Conservation (phyloP, 2,797 vertebrate species). For the Myripristis jacobus region DNA sequence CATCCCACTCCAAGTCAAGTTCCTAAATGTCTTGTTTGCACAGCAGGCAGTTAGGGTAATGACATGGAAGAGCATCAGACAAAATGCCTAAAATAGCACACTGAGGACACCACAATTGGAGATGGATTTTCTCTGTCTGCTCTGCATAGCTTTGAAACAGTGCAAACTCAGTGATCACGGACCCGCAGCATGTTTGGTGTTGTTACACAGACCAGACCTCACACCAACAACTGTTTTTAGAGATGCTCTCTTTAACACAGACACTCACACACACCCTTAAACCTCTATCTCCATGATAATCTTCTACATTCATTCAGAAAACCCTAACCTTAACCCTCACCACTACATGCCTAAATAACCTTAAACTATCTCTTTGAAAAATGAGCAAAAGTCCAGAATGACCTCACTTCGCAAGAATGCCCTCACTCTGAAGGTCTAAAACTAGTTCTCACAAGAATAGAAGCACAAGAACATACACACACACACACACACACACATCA, state of each 20-base stretch:
- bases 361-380: slow-evolving; percentile 38
- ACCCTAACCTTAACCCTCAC: slow-evolving; percentile 38
- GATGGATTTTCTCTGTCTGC: slow-evolving; percentile 60
- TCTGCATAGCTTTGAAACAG: slow-evolving; percentile 35
- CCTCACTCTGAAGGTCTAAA: no score
- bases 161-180: slow-evolving; percentile 48
- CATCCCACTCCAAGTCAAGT: slow-evolving; percentile 46
- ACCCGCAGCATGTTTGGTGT: slow-evolving; percentile 48
- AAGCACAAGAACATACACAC: slow-evolving; percentile 38
- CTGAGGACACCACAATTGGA: slow-evolving; percentile 47
- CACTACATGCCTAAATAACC: background rate
- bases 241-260: slow-evolving; percentile 53
- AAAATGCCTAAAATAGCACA: slow-evolving; percentile 57
- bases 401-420: slow-evolving; percentile 66
- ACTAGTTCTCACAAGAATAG: slow-evolving; percentile 48
- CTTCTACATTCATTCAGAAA: slow-evolving; percentile 30
- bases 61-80: slow-evolving; percentile 64
- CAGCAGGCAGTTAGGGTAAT: slow-evolving; percentile 64
- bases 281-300: background rate
- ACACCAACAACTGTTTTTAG: slow-evolving; percentile 62
- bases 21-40: slow-evolving; percentile 62
- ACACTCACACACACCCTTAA: slow-evolving; percentile 18
- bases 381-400: slow-evolving; percentile 42
- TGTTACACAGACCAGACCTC: slow-evolving; percentile 58
- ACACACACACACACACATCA: slow-evolving; percentile 41